Base-by-base conservation (phyloP, 2,797 vertebrate genomes). In the Sebastes taczanowskii region DNA sequence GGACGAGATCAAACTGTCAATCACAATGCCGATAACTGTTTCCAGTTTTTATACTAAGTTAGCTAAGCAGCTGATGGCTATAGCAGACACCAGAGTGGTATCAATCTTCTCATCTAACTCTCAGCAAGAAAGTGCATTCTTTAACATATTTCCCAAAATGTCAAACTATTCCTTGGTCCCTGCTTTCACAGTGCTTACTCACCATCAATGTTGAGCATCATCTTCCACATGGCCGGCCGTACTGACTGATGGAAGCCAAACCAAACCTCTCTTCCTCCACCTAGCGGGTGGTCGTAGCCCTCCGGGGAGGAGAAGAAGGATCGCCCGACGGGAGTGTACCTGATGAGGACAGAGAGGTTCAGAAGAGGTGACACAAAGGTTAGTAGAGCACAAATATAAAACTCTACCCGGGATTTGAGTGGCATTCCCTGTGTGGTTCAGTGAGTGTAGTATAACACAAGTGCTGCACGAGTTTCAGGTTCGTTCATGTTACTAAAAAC, bases 181-280 rank as follows among this genome's bases (percentile, higher is more conserved):
- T 30, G 29, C 1, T 58, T 73, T 22, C 0, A 13, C 4, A 4
- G 6, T 6, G 11, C 20, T 61, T 8, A 70, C 96, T 97, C 89
- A 99, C 98, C 98, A 83, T 99, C 98, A 5, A 99, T 99, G 89
- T 99, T 99, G 81, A 99, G 97, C 98, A 99, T 99, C 98, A 99
- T 99, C 93, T 99, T 99, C 98, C 98, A 99, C 98, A 99, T 99
- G 88, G 98, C 98, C 59, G 98, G 98, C 53, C 98, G 95, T 69
- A 99, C 98, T 5, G 98, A 99, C 84, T 99, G 98, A 93, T 99
- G 98, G 94, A 99, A 99, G 29, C 98, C 98, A 82, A 99, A 99
- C 98, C 98, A 99, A 46, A 99, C 98, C 94, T 99, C 98, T 88
- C 98, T 95, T n/a, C 98, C 98, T 5, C 98, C 98, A 11, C 98